Percentiles rank a stretch among this genome's conserved stretches.
phyloP scores from a whole-genome alignment of 2,888 invertebrate species.

The Elmis aenea region DNA sequence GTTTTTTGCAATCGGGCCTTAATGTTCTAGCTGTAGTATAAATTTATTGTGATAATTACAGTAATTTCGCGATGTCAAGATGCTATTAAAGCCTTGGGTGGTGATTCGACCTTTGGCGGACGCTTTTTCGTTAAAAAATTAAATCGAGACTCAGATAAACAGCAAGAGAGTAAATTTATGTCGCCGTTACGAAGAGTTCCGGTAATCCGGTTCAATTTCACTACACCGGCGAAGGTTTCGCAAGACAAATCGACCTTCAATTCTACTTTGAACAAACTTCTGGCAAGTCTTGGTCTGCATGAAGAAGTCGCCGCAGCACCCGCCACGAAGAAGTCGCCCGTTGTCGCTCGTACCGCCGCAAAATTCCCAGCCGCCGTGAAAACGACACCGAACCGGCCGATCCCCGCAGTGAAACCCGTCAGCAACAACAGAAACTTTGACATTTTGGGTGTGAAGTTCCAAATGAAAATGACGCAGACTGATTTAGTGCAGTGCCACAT shows the following conservation, averaged over 20 bases:
- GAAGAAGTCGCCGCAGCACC: not conserved
- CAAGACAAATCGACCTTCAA: constrained; percentile 18
- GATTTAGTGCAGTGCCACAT: constrained; percentile 32
- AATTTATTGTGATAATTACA: constrained; percentile 31
- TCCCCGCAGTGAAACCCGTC: not conserved
- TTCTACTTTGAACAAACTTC: constrained; percentile 21
- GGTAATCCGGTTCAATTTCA: constrained; percentile 28
- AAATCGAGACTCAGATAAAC: constrained; percentile 16
- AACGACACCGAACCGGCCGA: not conserved
- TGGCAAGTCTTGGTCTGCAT: constrained; percentile 14
- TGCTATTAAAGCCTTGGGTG: constrained; percentile 37
- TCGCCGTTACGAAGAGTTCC: constrained; percentile 32
- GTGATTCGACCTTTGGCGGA: constrained; percentile 32
- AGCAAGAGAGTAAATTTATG: constrained; percentile 22
- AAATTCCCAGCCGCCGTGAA: not conserved
- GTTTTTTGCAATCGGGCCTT: no score
- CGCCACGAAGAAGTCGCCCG: not conserved
- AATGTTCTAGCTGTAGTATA: no score
- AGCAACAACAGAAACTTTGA: constrained; percentile 3
- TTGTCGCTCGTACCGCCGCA: not conserved
- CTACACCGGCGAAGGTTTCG: constrained; percentile 21
- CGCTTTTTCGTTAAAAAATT: constrained; percentile 31
- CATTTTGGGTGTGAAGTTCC: constrained; percentile 7
- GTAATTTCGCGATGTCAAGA: constrained; percentile 46
- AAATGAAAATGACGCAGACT: constrained; percentile 32